phyloP scores from a whole-genome alignment of 1,140 invertebrate species.

The Leucophenga varia region DNA sequence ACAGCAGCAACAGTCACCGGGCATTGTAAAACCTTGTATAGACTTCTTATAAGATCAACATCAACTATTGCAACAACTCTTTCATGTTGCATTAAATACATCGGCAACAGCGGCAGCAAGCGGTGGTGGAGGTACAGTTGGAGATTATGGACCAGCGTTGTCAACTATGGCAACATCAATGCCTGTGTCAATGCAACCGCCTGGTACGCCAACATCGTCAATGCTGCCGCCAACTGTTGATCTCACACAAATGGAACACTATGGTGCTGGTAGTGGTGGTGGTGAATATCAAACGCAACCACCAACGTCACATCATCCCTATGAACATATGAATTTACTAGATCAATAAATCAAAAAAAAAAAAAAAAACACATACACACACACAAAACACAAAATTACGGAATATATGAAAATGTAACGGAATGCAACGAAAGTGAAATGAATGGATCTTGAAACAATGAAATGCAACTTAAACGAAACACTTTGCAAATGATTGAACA shows the following conservation, averaged over 20 bases:
- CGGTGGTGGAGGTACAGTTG: conserved; percentile 22
- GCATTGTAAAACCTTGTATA: conserved; percentile 54
- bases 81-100: conserved; percentile 50
- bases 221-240: conserved; percentile 38
- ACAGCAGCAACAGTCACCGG: conserved; percentile 38
- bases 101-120: conserved; percentile 39
- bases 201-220: no score
- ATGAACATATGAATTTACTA: conserved; percentile 51
- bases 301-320: conserved; percentile 35
- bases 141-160: conserved; percentile 7
- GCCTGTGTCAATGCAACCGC: no score
- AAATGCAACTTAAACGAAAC: no score
- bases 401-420: no score
- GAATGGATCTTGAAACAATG: no score
- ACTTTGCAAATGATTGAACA: no score
- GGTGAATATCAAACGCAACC: conserved; percentile 19
- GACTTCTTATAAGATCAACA: conserved; percentile 57
- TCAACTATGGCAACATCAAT: conserved; percentile 2
- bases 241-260: conserved; percentile 38
- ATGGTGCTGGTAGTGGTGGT: conserved; percentile 2
- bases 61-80: conserved; percentile 53
- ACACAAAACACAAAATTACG: conserved; percentile 12
- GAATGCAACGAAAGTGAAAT: neutral
- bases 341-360: conserved; percentile 38
- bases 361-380: neutral